A percentile compares a stretch with the other conserved stretches of the same genome.
Evolutionary conservation across 2,113 vertebrate species (phyloP).

Genomic region (Pangasianodon gigas): DNA sequence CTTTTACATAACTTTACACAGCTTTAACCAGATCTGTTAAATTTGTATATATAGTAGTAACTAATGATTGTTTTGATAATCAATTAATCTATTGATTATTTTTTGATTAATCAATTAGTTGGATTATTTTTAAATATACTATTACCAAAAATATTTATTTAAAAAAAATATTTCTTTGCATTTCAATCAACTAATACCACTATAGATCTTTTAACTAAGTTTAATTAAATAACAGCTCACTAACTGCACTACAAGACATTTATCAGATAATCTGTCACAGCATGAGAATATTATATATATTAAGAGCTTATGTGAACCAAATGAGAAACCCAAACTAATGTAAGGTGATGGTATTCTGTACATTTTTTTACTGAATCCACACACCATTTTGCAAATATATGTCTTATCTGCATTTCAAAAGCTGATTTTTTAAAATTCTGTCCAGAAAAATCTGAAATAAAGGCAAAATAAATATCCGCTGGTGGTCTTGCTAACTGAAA

Average conservation of each 20-base stretch:
- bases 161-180: no score
- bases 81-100: background rate
- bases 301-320: no score
- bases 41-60: background rate
- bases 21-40: background rate
- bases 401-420: background rate
- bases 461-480: background rate
- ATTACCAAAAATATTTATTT: no score
- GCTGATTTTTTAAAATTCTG: background rate
- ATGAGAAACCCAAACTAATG: no score
- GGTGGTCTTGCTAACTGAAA: background rate
- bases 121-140: no score
- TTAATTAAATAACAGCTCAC: no score
- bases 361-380: no score
- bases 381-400: background rate
- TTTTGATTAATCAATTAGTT: background rate
- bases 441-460: background rate
- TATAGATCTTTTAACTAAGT: no score
- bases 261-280: no score
- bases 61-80: background rate
- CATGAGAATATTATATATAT: background rate
- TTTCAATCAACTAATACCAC: no score
- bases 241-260: no score
- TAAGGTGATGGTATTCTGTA: no score
- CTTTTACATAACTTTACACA: background rate